phyloP scores from a whole-genome alignment of 2,888 invertebrate species.

The Entomobrya proxima region DNA sequence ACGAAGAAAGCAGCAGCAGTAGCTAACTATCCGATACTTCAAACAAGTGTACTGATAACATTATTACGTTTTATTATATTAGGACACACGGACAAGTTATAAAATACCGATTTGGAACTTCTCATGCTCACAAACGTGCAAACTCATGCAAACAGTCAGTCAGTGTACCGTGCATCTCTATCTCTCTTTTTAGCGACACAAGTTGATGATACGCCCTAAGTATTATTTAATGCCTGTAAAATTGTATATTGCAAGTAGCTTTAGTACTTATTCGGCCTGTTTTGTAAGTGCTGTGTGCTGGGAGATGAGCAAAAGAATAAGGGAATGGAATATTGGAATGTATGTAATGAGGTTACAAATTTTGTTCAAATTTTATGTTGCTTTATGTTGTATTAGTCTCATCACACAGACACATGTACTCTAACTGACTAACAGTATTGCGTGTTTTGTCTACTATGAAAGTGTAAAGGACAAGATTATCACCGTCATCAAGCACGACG shows the following conservation, averaged over 20 bases:
- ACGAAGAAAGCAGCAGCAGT: neutral
- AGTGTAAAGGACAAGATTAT: slow-evolving; percentile 9
- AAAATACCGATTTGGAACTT: neutral
- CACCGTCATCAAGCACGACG: neutral
- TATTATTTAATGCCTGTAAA: neutral
- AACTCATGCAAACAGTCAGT: neutral
- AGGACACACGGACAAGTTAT: slow-evolving; percentile 10
- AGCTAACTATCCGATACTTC: neutral
- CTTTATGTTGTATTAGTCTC: neutral
- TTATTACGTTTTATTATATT: neutral
- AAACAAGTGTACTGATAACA: slow-evolving; percentile 42
- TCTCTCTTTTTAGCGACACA: neutral
- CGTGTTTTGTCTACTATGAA: neutral
- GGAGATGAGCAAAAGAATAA: neutral
- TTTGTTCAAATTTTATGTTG: neutral
- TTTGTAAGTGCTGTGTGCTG: neutral
- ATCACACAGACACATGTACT: slow-evolving; percentile 13
- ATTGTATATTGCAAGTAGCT: slow-evolving; percentile 5
- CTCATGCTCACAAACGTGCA: neutral
- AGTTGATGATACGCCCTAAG: neutral
- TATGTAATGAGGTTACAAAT: slow-evolving; percentile 45
- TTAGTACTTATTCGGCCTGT: neutral
- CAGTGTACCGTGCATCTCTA: slow-evolving; percentile 3
- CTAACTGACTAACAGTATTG: neutral
- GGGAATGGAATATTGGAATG: slow-evolving; percentile 16